These are phyloP conservation scores for Medauroidea extradentata DNA, from an alignment of 1,140 invertebrate genomes.

Conservation along the genomic window DNA sequence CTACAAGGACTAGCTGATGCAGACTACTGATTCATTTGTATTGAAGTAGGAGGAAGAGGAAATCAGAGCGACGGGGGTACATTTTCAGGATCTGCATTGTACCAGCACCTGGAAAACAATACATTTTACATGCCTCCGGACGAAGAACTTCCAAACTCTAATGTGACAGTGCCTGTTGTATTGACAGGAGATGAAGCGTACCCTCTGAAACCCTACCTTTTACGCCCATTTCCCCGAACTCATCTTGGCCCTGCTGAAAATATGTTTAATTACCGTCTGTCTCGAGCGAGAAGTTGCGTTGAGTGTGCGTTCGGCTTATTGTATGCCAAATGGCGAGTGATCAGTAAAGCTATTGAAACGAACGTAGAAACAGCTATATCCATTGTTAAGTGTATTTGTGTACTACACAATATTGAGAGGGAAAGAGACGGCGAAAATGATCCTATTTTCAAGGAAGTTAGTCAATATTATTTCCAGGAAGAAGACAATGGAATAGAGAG, in stretches of 20 bases:
- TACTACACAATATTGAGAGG: background rate
- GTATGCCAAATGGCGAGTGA: constrained; percentile 24
- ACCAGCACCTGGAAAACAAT: background rate
- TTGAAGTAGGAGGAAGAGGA: too few species aligned
- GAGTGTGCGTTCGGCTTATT: constrained; percentile 38
- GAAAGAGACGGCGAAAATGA: too few species aligned
- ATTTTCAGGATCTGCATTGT: too few species aligned
- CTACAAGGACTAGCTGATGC: too few species aligned
- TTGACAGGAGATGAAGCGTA: constrained; percentile 41
- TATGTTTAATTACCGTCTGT: constrained; percentile 31
- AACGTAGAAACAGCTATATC: background rate
- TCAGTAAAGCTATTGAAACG: constrained; percentile 14
- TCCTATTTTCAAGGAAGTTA: too few species aligned
- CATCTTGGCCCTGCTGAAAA: constrained; percentile 16
- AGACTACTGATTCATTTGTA: too few species aligned
- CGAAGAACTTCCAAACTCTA: background rate
- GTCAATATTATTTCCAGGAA: too few species aligned
- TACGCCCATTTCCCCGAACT: constrained; percentile 28
- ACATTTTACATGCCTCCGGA: background rate
- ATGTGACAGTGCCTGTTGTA: constrained; percentile 14
- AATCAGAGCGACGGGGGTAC: too few species aligned
- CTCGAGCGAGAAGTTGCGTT: constrained; percentile 27
- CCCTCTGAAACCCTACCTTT: constrained; percentile 28
- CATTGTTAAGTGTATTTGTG: background rate
- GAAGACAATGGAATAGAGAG: too few species aligned